Percentiles rank a stretch among this genome's conserved stretches.
phyloP scores from a whole-genome alignment of 2,113 vertebrate species.

The Pipa parva region DNA sequence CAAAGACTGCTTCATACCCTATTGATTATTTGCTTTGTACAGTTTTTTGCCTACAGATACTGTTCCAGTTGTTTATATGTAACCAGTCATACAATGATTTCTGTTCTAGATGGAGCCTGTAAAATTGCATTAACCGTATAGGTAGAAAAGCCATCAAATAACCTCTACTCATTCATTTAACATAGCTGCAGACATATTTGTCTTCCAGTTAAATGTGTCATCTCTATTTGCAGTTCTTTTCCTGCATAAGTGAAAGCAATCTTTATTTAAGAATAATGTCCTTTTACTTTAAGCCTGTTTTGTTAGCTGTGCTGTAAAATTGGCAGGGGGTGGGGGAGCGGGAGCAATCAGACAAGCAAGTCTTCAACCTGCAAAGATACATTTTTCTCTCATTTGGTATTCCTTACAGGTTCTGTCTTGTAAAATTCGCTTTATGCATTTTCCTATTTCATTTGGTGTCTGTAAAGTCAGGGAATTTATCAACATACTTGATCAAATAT shows the following conservation, averaged over 20 bases:
- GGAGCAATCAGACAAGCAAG: constrained; percentile 34
- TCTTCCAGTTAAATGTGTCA: constrained; percentile 40
- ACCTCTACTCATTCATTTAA: constrained; percentile 19
- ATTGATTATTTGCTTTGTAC: not conserved
- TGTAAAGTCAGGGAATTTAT: constrained; percentile 22
- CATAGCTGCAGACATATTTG: constrained; percentile 19
- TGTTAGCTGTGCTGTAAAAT: constrained; percentile 20
- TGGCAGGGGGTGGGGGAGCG: constrained; percentile 24
- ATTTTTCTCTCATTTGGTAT: constrained; percentile 11
- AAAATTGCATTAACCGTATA: not conserved
- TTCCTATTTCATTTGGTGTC: constrained; percentile 20
- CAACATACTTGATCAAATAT: constrained; percentile 1
- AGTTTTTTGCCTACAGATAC: not conserved
- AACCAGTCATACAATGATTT: constrained; percentile 19
- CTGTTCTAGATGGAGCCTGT: constrained; percentile 10
- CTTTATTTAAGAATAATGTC: constrained; percentile 40
- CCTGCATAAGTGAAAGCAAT: constrained; percentile 28
- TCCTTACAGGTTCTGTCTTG: constrained; percentile 5
- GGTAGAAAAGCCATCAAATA: constrained; percentile 4
- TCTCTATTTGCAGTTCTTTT: constrained; percentile 34
- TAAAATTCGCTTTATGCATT: constrained; percentile 14
- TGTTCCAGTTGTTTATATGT: constrained; percentile 1
- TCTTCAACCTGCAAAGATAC: constrained; percentile 1
- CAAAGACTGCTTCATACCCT: too few species aligned
- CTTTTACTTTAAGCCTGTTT: constrained; percentile 31